phyloP scores from a whole-genome alignment of 2,113 vertebrate species.

The Alethe castanea region DNA sequence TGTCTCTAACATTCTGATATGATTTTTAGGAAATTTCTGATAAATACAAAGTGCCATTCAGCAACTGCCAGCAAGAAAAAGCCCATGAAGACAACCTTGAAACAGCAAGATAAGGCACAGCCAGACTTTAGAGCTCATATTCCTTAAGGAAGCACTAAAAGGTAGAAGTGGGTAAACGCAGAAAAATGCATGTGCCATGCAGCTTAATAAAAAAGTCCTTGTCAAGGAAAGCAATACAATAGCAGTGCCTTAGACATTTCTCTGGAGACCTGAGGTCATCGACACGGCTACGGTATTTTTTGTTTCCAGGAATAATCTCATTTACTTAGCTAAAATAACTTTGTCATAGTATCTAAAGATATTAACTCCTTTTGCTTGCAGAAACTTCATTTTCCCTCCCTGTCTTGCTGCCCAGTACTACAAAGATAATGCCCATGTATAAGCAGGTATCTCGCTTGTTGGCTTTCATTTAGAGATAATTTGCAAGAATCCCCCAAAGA shows the following conservation, averaged over 20 bases:
- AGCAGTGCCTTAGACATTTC: not conserved
- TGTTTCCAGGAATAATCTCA: not conserved
- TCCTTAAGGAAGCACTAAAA: not conserved
- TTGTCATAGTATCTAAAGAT: not conserved
- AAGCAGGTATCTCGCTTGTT: not conserved
- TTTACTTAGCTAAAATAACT: not conserved
- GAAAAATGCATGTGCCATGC: not conserved
- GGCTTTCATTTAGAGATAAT: not conserved
- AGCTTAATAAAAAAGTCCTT: not conserved
- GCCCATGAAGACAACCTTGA: not conserved
- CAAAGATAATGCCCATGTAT: not conserved
- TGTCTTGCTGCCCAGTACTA: not conserved
- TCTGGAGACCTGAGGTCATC: not conserved
- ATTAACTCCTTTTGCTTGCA: not conserved
- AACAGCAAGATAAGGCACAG: not conserved
- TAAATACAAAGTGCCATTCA: not conserved
- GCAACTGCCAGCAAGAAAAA: not conserved
- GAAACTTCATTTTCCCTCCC: not conserved
- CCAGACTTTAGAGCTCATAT: not conserved
- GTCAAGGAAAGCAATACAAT: not conserved
- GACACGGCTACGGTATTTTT: rapidly evolving
- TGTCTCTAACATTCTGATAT: not conserved
- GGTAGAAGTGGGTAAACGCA: not conserved
- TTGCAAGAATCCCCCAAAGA: not conserved
- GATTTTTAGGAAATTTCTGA: conserved; percentile 2